Base-by-base conservation (phyloP, 2,797 vertebrate species). In the Heteromormyrus szaboi region DNA sequence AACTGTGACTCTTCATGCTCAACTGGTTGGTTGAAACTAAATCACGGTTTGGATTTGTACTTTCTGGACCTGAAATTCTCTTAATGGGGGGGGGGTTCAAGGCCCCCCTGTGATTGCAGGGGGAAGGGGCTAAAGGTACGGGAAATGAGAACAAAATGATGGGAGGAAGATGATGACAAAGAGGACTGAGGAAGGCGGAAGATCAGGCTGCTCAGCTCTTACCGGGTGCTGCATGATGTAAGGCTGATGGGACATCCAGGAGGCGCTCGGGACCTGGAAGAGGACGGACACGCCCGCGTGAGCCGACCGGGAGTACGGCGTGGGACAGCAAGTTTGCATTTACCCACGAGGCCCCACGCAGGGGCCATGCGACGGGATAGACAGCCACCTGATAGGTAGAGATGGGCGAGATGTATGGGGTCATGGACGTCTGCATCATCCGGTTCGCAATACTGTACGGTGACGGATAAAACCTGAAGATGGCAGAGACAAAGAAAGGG, bases 191-290 rank as follows among this genome's bases (percentile, higher is more conserved):
- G 84, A 22, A 87, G 68, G 53, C 19, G 8, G 87, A 72, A 22
- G 22, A 2, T 22, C 9, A 11, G 19, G 3, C 54, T 11, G 33
- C 48, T 8, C 87, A 89, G 92, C 72, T 93, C 98, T 98, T 97
- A 99, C 98, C 88, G 98, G 98, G 95, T 99, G 98, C 94, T 99
- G 98, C 96, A 99, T 98, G 95, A 99, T 98, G 89, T 99, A 99
- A 0, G 98, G 97, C 93, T 99, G 98, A 95, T 99, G 98, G 89
- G 97, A 97, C 97, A 99, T 97, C 98, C 98, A 99, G 91, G 98
- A 99, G 93, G 98, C 98, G 96, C 97, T 99, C 95, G 99, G 98
- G 93, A 99, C 97, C 98, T 99, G 90, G 1, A 93, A 92, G 14
- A 29, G 11, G 14, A 83, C 37, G 11, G 62, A 89, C 59, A 91